phyloP scores from a whole-genome alignment of 2,888 invertebrate genomes.

The Epinotia demarniana region DNA sequence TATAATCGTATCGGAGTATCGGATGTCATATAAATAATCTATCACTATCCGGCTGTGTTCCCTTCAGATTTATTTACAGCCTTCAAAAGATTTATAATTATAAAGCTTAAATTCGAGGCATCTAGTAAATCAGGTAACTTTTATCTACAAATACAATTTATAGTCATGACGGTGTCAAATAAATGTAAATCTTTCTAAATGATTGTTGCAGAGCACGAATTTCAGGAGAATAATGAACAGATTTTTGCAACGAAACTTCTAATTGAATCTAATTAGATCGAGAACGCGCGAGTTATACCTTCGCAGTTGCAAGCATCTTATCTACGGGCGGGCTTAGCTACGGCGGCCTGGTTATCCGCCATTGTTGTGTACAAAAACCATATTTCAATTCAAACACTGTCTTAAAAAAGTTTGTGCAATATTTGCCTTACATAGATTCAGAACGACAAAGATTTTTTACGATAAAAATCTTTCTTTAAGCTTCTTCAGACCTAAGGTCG shows the following conservation, averaged over 20 bases:
- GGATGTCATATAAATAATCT: conserved; percentile 69
- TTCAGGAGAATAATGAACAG: neutral
- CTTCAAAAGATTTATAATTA: conserved; percentile 50
- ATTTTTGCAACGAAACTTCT: neutral
- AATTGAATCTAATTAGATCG: neutral
- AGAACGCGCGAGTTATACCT: neutral
- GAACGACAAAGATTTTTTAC: neutral
- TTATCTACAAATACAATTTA: conserved; percentile 14
- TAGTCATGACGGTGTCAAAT: conserved; percentile 5
- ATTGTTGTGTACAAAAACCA: neutral
- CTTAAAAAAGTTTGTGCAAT: neutral
- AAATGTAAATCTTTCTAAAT: conserved; percentile 6
- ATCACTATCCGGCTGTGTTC: conserved; percentile 59
- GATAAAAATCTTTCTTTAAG: conserved; percentile 18
- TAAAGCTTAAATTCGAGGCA: conserved; percentile 35
- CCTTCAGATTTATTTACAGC: conserved; percentile 68
- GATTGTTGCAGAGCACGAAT: neutral
- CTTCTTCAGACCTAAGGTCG: conserved; percentile 16
- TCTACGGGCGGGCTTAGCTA: no score
- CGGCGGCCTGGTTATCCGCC: neutral
- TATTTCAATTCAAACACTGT: no score
- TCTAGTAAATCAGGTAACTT: conserved; percentile 29
- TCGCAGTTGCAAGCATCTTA: neutral
- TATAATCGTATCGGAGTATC: conserved; percentile 64
- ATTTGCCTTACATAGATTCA: neutral